Evolutionary conservation across 2,797 vertebrate species (phyloP).

Genomic region (Coendou prehensilis): DNA sequence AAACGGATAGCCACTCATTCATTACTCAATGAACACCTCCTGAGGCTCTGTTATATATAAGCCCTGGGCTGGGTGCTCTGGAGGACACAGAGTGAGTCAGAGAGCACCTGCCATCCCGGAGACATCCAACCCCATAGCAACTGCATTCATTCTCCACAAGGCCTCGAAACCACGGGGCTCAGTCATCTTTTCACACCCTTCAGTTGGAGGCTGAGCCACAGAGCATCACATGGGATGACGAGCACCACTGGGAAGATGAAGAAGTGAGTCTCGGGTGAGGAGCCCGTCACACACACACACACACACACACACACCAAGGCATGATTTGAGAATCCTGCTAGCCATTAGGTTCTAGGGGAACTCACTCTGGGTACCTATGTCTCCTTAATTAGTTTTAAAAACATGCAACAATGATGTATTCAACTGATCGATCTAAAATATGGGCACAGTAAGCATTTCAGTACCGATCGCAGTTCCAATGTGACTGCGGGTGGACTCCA

Average conservation of each 20-base stretch:
- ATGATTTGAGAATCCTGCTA: background rate
- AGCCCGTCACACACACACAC: background rate
- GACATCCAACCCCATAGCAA: background rate
- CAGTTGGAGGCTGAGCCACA: background rate
- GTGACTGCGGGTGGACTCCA: background rate
- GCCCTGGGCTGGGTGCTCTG: background rate
- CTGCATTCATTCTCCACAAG: background rate
- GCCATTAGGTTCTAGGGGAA: background rate
- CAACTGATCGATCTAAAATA: background rate
- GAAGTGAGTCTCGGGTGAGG: background rate
- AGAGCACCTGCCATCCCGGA: background rate
- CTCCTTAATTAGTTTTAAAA: constrained; percentile 26
- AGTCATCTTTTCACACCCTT: background rate
- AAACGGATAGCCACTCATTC: background rate
- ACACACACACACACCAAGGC: too few species aligned
- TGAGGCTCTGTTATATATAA: background rate
- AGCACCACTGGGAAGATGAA: background rate
- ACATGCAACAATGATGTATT: background rate
- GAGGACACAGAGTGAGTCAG: background rate
- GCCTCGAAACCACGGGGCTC: background rate
- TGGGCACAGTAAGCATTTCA: background rate
- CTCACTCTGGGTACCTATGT: background rate
- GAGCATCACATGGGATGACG: fast-evolving
- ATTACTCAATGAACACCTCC: background rate
- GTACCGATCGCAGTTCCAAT: background rate